phyloP scores from a whole-genome alignment of 2,888 invertebrate species.

The Agrypnus murinus region DNA sequence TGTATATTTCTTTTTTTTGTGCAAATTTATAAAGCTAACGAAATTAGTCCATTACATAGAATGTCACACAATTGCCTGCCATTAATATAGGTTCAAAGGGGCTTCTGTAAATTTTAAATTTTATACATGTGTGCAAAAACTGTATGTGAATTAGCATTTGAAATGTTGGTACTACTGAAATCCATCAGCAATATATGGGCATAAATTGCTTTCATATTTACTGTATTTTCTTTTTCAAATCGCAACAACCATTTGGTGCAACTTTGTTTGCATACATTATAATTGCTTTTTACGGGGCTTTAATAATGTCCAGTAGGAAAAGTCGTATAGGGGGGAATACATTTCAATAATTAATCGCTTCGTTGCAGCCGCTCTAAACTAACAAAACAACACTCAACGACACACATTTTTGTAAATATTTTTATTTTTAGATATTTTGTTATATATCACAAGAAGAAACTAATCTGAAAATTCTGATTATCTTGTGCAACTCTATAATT shows the following conservation, averaged over 20 bases:
- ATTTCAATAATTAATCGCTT: no score
- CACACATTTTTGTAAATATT: no score
- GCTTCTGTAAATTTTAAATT: slow-evolving; percentile 54
- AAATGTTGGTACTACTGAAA: slow-evolving; percentile 53
- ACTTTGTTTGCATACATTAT: slow-evolving; percentile 13
- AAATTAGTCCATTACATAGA: slow-evolving; percentile 13
- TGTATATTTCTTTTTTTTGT: not conserved
- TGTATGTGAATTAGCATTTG: slow-evolving; percentile 57
- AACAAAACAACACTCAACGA: no score
- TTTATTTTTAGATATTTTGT: no score
- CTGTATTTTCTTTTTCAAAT: slow-evolving; percentile 21
- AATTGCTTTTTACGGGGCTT: not conserved
- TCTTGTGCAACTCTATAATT: no score
- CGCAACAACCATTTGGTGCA: slow-evolving; percentile 21
- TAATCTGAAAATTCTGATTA: no score
- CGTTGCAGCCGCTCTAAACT: no score
- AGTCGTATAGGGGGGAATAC: no score
- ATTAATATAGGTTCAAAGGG: slow-evolving; percentile 42
- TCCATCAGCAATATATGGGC: slow-evolving; percentile 41
- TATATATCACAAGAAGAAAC: no score
- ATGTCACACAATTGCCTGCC: slow-evolving; percentile 34
- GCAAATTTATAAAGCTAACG: not conserved
- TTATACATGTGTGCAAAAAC: slow-evolving; percentile 47
- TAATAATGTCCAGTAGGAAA: no score
- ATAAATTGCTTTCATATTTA: slow-evolving; percentile 11